Evolutionary conservation across 2,113 vertebrate genomes (phyloP), one percentile per base, ranked within the genome.

Genomic region (Ranitomeya variabilis): DNA sequence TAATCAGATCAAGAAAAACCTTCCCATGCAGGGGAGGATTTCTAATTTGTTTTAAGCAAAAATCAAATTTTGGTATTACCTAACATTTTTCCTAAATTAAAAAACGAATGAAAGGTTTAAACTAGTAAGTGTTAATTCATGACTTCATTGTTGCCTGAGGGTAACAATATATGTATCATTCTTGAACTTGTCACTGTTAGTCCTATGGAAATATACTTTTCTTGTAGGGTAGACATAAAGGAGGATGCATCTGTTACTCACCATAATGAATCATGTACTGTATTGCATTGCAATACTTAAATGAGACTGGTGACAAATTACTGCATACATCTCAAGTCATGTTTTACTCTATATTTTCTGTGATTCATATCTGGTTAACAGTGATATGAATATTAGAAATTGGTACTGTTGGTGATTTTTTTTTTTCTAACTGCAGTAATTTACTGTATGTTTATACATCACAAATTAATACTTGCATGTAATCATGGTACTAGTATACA

Each of bases 201-300:
- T 37, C 64, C 64, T 67, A 15, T 18, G 60, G 26, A 64, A n/a
- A 45, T n/a, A 18, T 66, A 51, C 31, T 23, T 52, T 78, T 31
- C 7, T 64, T 86, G 6, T 64, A 64, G 74, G 85, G 26, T 6
- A 80, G 59, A 67, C 21, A 80, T 69, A 51, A 77, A 87, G 86
- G 59, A 80, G 86, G 59, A 87, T 54, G 16, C 45, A 37, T 64
- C 13, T 52, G 60, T 80, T 14, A 62, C 18, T 66, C 12, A 21
- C 5, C 19, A 10, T 45, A 62, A 86, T 87, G 86, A 80, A 80
- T 80, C 86, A 54, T 26, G 45, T 87, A 80, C 79, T 74, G 60
- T 80, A 67, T 55, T 67, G 31, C 51, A 1, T 66, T 6, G 5
- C 16, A 66, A 45, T n/a, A 11, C 11, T 9, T 51, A 66, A 21